Conservation (phyloP, 2,888 invertebrate genomes). For the Tanypteryx hageni region DNA sequence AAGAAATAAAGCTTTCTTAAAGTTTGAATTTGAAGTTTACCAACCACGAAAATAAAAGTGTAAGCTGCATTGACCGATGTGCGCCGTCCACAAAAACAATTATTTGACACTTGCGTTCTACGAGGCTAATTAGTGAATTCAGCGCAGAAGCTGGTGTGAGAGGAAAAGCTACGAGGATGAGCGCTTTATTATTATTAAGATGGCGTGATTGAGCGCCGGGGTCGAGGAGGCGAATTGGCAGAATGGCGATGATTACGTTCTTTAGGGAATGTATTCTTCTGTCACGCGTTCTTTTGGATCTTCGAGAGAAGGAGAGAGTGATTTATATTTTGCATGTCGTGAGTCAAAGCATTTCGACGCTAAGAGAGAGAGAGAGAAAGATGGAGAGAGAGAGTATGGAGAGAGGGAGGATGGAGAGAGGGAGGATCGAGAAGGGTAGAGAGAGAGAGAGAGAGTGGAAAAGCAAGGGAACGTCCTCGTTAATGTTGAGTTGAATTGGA, state of each 20-base stretch:
- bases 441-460: not conserved
- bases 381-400: not conserved
- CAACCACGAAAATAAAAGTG: not conserved
- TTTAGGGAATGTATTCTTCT: conserved; percentile 34
- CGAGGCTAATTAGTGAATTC: conserved; percentile 30
- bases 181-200: conserved; percentile 21
- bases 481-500: conserved; percentile 13
- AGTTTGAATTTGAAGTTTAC: not conserved
- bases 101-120: not conserved
- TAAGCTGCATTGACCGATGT: not conserved
- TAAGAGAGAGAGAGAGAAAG: not conserved
- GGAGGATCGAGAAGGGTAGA: not conserved
- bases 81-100: not conserved
- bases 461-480: not conserved
- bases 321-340: conserved; percentile 29
- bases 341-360: not conserved
- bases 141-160: conserved; percentile 24
- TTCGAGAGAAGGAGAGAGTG: not conserved
- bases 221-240: conserved; percentile 27
- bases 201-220: not conserved
- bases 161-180: not conserved
- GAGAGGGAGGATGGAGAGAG: not conserved
- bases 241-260: conserved; percentile 17
- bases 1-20: too few species aligned
- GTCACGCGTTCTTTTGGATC: conserved; percentile 5